Base-by-base conservation (phyloP, 2,888 invertebrate species). In the Busseola fusca region DNA sequence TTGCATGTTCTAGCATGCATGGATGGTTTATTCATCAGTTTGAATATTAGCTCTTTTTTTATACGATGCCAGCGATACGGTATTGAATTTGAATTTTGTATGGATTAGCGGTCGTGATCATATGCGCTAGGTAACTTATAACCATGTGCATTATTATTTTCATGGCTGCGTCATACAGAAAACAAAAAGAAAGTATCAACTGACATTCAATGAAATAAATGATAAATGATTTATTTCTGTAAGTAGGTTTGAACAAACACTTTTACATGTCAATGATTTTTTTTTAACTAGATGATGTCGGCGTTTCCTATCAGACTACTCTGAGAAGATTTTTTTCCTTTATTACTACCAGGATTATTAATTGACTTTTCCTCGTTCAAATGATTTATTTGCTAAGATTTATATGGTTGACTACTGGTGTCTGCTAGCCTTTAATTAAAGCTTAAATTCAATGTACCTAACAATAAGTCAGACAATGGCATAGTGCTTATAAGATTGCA, bases 1-100 rank as follows among this genome's bases (percentile, higher is more conserved):
- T 81, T 68, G 73, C 80, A 80, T 84, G 74, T 64, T 73, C 64
- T 76, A 58, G 79, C 72, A 82, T 83, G 83, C 81, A 80, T 77
- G 69, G 78, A 84, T 85, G 81, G 79, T 83, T 83, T 83, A 83
- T 83, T 83, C 83, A 83, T 80, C 76, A 84, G 82, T 80, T 84
- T 80, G 80, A 84, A 84, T 82, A 80, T 76, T 78, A 84, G 74
- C 60, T 76, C 64, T 77, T 76, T 77, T 76, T 83, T 76, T 84
- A 82, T 74, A 60, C 71, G 77, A 78, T 79, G 64, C 73, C 71
- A 64, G 63, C 74, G 66, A 79, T 78, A 80, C 73, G 66, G 74
- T 63, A 84, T 74, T 75, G 73, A 79, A 74, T 78, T 76, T 72
- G 75, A 72, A 84, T 81, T 78, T 79, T 40, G 74, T 77, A 84